Evolutionary conservation across 1,140 invertebrate genomes (phyloP).

Genomic region (Heliconius congener): DNA sequence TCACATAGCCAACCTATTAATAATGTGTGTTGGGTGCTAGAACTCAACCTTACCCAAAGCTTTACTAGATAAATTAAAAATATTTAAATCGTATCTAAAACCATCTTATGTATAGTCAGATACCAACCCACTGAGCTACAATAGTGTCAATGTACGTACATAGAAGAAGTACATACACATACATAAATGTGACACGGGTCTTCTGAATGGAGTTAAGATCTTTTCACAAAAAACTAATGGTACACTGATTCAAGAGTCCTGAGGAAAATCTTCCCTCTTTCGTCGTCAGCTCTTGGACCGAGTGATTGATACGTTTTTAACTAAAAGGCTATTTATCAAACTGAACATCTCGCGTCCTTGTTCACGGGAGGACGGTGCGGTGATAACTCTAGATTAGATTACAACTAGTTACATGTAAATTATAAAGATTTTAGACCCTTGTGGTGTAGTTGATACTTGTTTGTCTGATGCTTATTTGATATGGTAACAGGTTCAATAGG

Average conservation of each 20-base stretch:
- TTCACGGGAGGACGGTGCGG: constrained; percentile 23
- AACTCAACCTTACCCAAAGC: too few relatives aligned
- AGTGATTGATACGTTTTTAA: constrained; percentile 50
- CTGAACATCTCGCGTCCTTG: constrained; percentile 38
- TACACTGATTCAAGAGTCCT: constrained; percentile 38
- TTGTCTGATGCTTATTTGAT: too few relatives aligned
- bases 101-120: background rate
- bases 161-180: background rate
- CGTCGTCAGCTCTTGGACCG: constrained; percentile 40
- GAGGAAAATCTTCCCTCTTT: constrained; percentile 33
- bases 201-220: constrained; percentile 31
- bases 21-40: too few relatives aligned
- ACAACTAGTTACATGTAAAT: constrained; percentile 10
- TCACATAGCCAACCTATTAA: too few relatives aligned
- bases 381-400: constrained; percentile 33
- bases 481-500: too few relatives aligned
- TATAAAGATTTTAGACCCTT: too few relatives aligned
- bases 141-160: background rate
- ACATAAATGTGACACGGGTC: constrained; percentile 31
- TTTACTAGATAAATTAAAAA: too few relatives aligned
- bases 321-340: constrained; percentile 49
- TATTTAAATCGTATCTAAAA: background rate
- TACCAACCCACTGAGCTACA: background rate
- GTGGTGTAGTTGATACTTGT: too few relatives aligned
- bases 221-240: constrained; percentile 43